These are phyloP conservation scores for Dryas iulia DNA, from an alignment of 1,140 invertebrate species.

Conservation along the genomic window DNA sequence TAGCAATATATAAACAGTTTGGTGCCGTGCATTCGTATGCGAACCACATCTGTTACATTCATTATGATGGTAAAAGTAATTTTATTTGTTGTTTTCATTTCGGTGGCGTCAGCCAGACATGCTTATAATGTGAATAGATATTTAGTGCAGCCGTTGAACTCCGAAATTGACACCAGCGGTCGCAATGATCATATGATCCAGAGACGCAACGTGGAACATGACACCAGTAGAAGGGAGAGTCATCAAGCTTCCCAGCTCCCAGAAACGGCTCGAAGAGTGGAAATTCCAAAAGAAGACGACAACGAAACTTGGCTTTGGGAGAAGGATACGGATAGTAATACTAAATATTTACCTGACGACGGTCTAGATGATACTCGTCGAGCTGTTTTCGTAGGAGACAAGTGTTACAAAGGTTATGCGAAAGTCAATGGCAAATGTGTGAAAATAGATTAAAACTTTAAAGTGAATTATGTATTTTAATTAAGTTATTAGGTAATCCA, in stretches of 20 bases:
- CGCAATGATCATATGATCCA: neutral
- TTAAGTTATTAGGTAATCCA: neutral
- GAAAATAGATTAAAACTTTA: constrained; percentile 13
- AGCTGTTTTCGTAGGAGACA: constrained; percentile 31
- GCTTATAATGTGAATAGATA: constrained; percentile 8
- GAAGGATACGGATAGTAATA: neutral
- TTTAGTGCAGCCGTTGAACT: neutral
- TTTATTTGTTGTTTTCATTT: constrained; percentile 22
- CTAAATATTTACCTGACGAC: neutral
- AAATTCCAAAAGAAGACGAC: neutral
- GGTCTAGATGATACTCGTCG: constrained; percentile 35
- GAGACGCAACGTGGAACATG: constrained; percentile 3
- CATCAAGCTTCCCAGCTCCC: neutral
- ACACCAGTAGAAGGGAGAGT: neutral
- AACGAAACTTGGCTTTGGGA: constrained; percentile 38
- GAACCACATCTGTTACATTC: constrained; percentile 7
- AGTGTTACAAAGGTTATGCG: constrained; percentile 32
- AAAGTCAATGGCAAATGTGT: constrained; percentile 36
- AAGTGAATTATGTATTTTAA: neutral
- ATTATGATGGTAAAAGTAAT: constrained; percentile 15
- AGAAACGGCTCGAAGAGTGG: neutral
- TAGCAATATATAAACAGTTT: neutral
- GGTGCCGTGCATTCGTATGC: neutral
- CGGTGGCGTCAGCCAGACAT: constrained; percentile 14
- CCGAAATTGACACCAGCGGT: neutral